Conservation (phyloP, 2,797 vertebrate species). For the Danio jaintianensis region DNA sequence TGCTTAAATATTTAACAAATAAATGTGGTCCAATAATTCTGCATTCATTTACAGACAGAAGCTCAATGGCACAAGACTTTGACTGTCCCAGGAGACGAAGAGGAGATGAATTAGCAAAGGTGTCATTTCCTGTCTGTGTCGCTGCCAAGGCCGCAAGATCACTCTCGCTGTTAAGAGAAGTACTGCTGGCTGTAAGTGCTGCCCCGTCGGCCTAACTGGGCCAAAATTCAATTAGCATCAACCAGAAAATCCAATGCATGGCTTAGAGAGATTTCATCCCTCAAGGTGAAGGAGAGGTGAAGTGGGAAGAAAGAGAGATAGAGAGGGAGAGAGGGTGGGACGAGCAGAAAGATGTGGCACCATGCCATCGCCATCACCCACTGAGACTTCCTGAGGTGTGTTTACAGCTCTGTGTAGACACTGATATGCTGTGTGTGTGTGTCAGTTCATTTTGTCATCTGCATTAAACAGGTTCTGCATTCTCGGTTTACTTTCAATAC, state of each 20-base stretch:
- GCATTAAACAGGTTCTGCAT: slow-evolving; percentile 16
- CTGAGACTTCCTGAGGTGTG: slow-evolving; percentile 37
- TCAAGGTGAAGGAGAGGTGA: slow-evolving; percentile 58
- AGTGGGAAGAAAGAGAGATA: slow-evolving; percentile 14
- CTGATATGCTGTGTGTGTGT: neutral
- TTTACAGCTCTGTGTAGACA: slow-evolving; percentile 48
- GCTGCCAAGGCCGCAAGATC: slow-evolving; percentile 39
- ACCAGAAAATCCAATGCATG: slow-evolving; percentile 54
- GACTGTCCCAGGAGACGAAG: slow-evolving; percentile 13
- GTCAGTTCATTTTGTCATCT: slow-evolving; percentile 19
- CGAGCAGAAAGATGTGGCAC: slow-evolving; percentile 35
- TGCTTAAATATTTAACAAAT: slow-evolving; percentile 3
- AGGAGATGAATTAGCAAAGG: slow-evolving; percentile 35
- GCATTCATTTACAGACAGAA: slow-evolving; percentile 23
- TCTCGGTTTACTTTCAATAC: slow-evolving; percentile 21
- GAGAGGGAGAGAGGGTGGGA: neutral
- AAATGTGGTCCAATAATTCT: neutral
- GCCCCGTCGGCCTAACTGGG: slow-evolving; percentile 40
- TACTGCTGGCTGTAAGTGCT: slow-evolving; percentile 48
- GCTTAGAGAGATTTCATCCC: slow-evolving; percentile 53
- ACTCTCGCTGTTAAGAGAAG: slow-evolving; percentile 43
- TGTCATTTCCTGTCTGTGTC: slow-evolving; percentile 29
- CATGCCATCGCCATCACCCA: slow-evolving; percentile 36
- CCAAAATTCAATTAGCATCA: slow-evolving; percentile 57
- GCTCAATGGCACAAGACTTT: neutral